Evolutionary conservation across 1,140 invertebrate genomes (phyloP).

Genomic region (Bombus sibiricus): DNA sequence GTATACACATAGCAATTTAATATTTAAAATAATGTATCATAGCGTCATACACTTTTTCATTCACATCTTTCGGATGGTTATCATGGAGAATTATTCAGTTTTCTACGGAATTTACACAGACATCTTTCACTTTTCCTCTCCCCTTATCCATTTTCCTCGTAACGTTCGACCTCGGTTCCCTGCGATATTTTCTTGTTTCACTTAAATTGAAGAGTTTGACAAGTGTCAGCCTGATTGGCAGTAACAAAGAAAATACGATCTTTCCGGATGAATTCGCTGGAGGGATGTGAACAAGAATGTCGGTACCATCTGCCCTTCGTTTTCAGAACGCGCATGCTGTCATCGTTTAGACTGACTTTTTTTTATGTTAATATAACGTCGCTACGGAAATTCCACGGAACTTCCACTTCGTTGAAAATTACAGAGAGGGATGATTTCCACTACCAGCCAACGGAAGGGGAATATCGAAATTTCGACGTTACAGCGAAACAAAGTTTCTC

Average conservation of each 20-base stretch:
- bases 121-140: neutral
- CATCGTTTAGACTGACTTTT: neutral
- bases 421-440: neutral
- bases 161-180: neutral
- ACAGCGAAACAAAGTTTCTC: neutral
- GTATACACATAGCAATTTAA: too few relatives aligned
- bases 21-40: too few relatives aligned
- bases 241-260: slow-evolving; percentile 62
- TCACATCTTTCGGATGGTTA: too few relatives aligned
- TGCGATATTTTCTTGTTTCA: slow-evolving; percentile 22
- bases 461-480: neutral
- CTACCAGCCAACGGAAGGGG: too few relatives aligned
- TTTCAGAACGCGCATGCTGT: slow-evolving; percentile 2
- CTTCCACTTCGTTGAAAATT: neutral
- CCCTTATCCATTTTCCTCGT: neutral
- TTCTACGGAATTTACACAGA: neutral
- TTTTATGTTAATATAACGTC: slow-evolving; percentile 11
- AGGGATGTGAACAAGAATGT: slow-evolving; percentile 35
- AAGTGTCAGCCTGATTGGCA: slow-evolving; percentile 53
- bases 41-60: too few relatives aligned
- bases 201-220: slow-evolving; percentile 22
- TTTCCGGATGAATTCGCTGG: slow-evolving; percentile 29
- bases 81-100: neutral
- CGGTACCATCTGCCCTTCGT: slow-evolving; percentile 44
- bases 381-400: neutral